Conservation (phyloP, 2,113 vertebrate species). For the Forbesichthys agassizii region DNA sequence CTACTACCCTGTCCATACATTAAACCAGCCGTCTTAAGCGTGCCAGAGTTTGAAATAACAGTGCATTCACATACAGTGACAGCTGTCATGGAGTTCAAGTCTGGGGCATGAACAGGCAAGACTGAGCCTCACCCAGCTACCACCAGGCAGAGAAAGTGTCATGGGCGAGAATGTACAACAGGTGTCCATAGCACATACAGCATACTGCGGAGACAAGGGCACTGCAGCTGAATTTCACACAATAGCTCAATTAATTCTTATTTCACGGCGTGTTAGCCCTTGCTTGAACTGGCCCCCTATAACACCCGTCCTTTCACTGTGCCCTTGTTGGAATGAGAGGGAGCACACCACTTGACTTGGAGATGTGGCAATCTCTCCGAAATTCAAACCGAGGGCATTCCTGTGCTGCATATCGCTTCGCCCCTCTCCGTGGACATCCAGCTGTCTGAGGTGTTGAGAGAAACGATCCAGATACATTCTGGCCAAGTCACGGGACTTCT, state of each 20-base stretch:
- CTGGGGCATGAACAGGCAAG: conserved; percentile 58
- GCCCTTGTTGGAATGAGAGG: neutral
- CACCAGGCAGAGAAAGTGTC: conserved; percentile 32
- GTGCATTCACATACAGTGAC: conserved; percentile 46
- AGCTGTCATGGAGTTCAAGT: conserved; percentile 69
- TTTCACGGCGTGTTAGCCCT: neutral
- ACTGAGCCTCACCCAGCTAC: conserved; percentile 44
- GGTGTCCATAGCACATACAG: conserved; percentile 33
- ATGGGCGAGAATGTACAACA: conserved; percentile 65
- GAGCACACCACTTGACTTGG: neutral
- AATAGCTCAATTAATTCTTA: neutral
- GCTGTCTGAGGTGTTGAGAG: conserved; percentile 31
- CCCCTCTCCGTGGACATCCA: conserved; percentile 27
- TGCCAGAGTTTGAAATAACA: conserved; percentile 44
- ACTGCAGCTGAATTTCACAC: neutral
- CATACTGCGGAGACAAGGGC: neutral
- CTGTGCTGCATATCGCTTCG: conserved; percentile 9
- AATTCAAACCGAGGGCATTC: conserved; percentile 33
- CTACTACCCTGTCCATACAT: conserved; percentile 2
- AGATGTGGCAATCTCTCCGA: conserved; percentile 32
- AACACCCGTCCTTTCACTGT: neutral
- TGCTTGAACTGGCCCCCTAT: conserved; percentile 41
- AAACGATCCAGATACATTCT: conserved; percentile 10
- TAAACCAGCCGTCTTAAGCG: conserved; percentile 2
- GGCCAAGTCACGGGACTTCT: conserved; percentile 16